Evolutionary conservation across 2,113 vertebrate genomes (phyloP).

Genomic region (Ranitomeya variabilis): DNA sequence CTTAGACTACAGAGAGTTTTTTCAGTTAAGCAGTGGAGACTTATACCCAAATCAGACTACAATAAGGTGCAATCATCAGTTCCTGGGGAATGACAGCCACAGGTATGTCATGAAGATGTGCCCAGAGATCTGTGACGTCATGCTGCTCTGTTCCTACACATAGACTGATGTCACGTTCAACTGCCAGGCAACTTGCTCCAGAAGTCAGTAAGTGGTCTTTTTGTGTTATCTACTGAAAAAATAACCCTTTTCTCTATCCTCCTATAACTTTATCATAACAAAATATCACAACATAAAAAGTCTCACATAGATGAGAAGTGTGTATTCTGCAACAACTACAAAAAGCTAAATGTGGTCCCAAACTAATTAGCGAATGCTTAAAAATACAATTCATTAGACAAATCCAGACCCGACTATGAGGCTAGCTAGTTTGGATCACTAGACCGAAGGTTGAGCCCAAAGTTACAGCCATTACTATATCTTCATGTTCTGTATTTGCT

Average conservation of each 20-base stretch:
- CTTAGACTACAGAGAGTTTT: neutral
- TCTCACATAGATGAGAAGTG: neutral
- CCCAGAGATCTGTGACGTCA: no score
- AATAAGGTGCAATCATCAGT: neutral
- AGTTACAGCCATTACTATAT: neutral
- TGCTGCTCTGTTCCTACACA: no score
- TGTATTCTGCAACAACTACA: neutral
- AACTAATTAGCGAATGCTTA: no score
- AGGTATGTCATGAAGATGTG: no score
- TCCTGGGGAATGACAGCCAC: no score
- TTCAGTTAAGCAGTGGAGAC: neutral
- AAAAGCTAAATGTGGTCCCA: neutral
- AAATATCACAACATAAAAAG: neutral
- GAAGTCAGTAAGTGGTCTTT: neutral
- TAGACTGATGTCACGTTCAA: neutral
- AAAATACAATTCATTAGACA: no score
- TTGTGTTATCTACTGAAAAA: neutral
- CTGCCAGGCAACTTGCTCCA: neutral
- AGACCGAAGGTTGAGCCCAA: neutral
- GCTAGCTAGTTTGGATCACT: neutral
- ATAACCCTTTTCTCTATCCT: neutral
- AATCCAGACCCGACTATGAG: no score
- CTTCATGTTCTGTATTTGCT: no score
- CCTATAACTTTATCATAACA: neutral
- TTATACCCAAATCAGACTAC: no score